Evolutionary conservation across 2,888 invertebrate species (phyloP), one percentile per base, ranked within the genome.

Genomic region (Eristalinus sepulchralis): DNA sequence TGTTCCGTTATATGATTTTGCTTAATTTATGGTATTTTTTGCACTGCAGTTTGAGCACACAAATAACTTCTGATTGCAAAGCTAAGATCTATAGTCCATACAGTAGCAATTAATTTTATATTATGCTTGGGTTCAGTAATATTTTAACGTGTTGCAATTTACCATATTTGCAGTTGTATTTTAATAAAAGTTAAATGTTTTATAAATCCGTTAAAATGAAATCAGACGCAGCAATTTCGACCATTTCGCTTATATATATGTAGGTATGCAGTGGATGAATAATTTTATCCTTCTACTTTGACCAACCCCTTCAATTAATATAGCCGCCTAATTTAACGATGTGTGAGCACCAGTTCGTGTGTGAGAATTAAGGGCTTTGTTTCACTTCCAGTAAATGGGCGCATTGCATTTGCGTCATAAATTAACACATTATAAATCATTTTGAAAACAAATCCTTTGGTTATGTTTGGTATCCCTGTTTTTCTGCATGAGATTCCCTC

Each of bases 351-450:
- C 62, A 55, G 68, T 55, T 67, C 55, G 57, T 80, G 80, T 73
- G 60, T 62, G 55, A 55, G 34, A 55, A 68, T 80, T 72, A 39
- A 62, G n/a, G 55, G 67, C 68, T 67, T 73, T 67, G 57, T 80
- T 60, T 47, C 34, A 47, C 13, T 47, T 20, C 36, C 66, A 24
- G 34, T 11, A 68, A 53, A 34, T 62, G 33, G 67, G 11, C 62
- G 47, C 27, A 68, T 55, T 60, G 34, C 53, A 63, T 78, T 70
- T 57, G 57, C 36, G 68, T 80, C 80, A 39, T 68, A 80, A 73
- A 80, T 73, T 80, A 67, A 68, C 80, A 80, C 80, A 39, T 72
- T 66, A 73, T 73, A 80, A 80, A 80, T 80, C 80, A 62, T 73
- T 62, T 47, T 17, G 39, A 33, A 63, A 39, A n/a, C 31, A 80